phyloP scores from a whole-genome alignment of 1,140 invertebrate genomes.

The Teleogryllus occipitalis region DNA sequence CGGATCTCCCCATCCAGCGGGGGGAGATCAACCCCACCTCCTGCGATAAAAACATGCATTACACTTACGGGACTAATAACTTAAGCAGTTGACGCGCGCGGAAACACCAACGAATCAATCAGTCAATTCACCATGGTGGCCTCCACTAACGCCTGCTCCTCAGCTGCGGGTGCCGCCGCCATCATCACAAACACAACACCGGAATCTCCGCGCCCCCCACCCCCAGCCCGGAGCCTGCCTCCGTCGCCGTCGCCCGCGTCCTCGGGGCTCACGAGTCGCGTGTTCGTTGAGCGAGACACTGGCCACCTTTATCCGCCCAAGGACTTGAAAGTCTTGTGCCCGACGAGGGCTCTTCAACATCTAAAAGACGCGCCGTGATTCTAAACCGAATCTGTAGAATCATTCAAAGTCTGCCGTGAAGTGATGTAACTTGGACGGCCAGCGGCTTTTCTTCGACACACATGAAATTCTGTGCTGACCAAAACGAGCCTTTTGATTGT shows the following conservation, averaged over 20 bases:
- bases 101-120: too few species aligned
- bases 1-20: too few species aligned
- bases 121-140: too few species aligned
- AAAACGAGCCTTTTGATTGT: background rate
- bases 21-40: too few species aligned
- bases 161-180: too few species aligned
- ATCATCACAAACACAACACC: too few species aligned
- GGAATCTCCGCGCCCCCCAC: too few species aligned
- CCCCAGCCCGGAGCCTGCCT: too few species aligned
- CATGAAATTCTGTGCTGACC: background rate
- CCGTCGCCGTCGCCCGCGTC: background rate
- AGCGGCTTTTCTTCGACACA: background rate
- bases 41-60: too few species aligned
- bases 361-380: background rate
- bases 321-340: background rate
- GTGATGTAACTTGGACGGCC: background rate
- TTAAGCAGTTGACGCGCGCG: too few species aligned
- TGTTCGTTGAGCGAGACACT: background rate
- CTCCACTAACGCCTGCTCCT: too few species aligned
- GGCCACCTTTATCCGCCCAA: background rate
- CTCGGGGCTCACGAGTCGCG: background rate
- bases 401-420: background rate
- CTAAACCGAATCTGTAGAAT: background rate
- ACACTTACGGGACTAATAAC: too few species aligned
- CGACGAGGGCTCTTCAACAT: background rate